Conservation (phyloP, 2,797 vertebrate genomes). For the Sorex maritimensis region DNA sequence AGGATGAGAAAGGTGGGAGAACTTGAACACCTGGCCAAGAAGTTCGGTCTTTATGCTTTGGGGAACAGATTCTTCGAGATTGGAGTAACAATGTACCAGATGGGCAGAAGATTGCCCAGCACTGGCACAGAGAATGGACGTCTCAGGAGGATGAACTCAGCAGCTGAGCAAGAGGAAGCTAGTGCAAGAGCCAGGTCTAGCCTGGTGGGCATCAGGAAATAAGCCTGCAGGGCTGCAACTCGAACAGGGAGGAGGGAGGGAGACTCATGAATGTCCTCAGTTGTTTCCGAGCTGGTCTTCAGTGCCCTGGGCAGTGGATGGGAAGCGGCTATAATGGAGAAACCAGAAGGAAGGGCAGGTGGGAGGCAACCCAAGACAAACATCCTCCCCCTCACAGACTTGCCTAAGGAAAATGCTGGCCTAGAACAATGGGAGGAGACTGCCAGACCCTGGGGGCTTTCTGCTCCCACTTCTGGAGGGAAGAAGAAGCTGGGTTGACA, state of each 20-base stretch:
- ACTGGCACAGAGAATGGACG: not conserved
- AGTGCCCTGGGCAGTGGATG: not conserved
- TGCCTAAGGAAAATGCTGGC: not conserved
- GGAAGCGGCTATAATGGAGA: not conserved
- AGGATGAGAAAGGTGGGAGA: not conserved
- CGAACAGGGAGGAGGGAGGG: too few species aligned
- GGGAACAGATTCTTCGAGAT: not conserved
- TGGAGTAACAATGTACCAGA: not conserved
- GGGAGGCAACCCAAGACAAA: conserved; percentile 47
- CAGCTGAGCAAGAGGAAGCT: not conserved
- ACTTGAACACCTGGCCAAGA: not conserved
- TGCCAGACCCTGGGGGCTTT: not conserved
- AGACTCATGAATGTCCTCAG: not conserved
- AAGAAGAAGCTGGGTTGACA: not conserved
- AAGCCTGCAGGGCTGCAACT: not conserved
- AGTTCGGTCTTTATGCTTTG: not conserved
- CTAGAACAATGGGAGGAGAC: not conserved
- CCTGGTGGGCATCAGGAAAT: not conserved
- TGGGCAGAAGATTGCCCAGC: not conserved
- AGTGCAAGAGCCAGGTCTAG: not conserved
- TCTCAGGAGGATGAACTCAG: not conserved
- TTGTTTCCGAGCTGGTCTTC: not conserved
- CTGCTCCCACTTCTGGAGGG: not conserved
- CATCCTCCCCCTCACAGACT: conserved; percentile 22
- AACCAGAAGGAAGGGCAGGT: not conserved